Conservation (phyloP, 2,113 vertebrate species). For the Neodon shergylaensis region DNA sequence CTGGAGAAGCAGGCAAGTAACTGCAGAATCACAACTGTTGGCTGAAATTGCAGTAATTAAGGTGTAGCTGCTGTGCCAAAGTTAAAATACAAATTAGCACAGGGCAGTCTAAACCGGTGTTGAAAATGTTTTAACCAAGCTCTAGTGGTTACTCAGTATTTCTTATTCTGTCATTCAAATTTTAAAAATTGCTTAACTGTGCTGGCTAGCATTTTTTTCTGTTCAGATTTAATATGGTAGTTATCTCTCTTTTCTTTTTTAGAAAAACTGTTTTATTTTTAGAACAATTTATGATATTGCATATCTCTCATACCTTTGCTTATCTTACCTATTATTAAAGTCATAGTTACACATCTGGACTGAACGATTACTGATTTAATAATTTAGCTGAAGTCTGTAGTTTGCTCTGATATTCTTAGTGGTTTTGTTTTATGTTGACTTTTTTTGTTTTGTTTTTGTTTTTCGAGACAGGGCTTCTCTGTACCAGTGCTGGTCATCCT, state of each 20-base stretch:
- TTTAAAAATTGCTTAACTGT: neutral
- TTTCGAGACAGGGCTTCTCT: no score
- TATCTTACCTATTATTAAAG: neutral
- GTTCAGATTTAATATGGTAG: constrained; percentile 9
- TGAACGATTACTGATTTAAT: neutral
- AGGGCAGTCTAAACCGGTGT: neutral
- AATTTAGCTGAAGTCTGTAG: neutral
- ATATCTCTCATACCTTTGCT: neutral
- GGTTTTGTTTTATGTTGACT: neutral
- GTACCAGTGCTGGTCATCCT: no score
- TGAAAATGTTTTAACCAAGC: neutral
- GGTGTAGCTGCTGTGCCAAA: neutral
- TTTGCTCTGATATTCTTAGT: neutral
- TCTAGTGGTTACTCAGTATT: neutral
- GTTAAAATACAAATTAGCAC: neutral
- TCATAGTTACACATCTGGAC: neutral
- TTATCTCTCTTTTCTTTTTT: neutral
- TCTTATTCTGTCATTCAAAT: neutral
- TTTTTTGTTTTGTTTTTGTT: neutral
- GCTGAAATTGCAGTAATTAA: neutral
- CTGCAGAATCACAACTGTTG: neutral
- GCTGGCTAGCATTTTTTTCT: neutral
- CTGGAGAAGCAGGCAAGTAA: no score
- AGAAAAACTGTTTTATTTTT: neutral
- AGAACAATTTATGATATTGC: neutral